Evolutionary conservation across 2,888 invertebrate genomes (phyloP).

Genomic region (Anorthoa munda): DNA sequence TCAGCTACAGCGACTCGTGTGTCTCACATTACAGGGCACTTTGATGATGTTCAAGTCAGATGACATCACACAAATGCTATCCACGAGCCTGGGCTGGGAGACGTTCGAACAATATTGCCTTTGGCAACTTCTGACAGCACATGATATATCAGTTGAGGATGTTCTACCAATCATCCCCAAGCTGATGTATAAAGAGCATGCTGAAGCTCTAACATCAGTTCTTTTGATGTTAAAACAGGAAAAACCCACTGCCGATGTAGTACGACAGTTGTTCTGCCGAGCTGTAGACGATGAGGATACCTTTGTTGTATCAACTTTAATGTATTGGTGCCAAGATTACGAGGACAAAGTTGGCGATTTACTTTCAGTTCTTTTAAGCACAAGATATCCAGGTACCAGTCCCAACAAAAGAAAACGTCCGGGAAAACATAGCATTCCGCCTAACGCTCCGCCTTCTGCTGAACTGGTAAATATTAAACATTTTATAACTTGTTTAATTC

Average conservation of each 20-base stretch:
- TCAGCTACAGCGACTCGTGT: slow-evolving; percentile 97
- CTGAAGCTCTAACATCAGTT: slow-evolving; percentile 98
- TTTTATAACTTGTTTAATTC: slow-evolving; percentile 2
- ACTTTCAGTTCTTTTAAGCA: slow-evolving; percentile 94
- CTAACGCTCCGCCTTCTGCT: slow-evolving; percentile 94
- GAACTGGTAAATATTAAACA: slow-evolving; percentile 91
- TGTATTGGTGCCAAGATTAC: slow-evolving; percentile 98
- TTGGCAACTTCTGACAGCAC: slow-evolving; percentile 98
- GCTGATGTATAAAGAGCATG: slow-evolving; percentile 95
- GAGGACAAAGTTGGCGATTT: slow-evolving; percentile 97
- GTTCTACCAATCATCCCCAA: slow-evolving; percentile 94
- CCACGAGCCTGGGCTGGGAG: slow-evolving; percentile 98
- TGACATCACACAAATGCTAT: slow-evolving; percentile 93
- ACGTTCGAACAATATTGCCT: slow-evolving; percentile 99
- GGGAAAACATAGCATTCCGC: slow-evolving; percentile 93
- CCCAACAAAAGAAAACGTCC: slow-evolving; percentile 98
- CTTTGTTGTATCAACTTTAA: slow-evolving; percentile 97
- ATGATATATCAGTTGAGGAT: slow-evolving; percentile 98
- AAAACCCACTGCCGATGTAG: slow-evolving; percentile 96
- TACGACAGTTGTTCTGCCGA: slow-evolving; percentile 95
- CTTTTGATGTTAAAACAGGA: slow-evolving; percentile 97
- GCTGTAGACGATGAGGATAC: slow-evolving; percentile 94
- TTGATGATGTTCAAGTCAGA: slow-evolving; percentile 95
- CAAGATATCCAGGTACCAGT: slow-evolving; percentile 96
- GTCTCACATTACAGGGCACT: slow-evolving; percentile 97